Base-by-base conservation (phyloP, 2,888 invertebrate species). In the Dasypolia templi region DNA sequence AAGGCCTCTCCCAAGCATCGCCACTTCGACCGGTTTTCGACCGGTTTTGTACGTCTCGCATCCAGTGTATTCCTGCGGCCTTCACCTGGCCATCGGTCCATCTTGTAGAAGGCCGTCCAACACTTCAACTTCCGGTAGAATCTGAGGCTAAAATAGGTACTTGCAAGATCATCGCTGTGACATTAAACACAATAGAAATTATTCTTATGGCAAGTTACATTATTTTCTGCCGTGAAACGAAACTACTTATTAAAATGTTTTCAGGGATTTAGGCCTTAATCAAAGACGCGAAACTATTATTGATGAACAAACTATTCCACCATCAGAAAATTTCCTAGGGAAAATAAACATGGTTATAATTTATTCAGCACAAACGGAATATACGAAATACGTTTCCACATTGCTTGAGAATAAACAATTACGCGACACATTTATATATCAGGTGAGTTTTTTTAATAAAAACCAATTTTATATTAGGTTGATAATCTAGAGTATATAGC, bases 391-490 rank as follows among this genome's bases (percentile, higher is more conserved):
- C 82, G 78, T 81, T 1, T 96, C 96, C 80, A 86, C 91, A 3
- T 88, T 96, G n/a, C 82, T 90, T 5, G 93, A 96, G 62, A 89
- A 92, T 75, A 94, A 96, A 32, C 64, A 87, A 63, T 94, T 97
- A 76, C 91, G 91, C 5, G 97, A 97, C 81, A 97, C 97, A 0
- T 96, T 97, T 81, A 96, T 97, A 87, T 97, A 95, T 86, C 93
- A 96, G 91, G 96, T 95, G 42, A 4, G 35, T 12, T 0, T n/a
- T 49, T n/a, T 51, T n/a, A 42, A 14, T 26, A 17, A 42, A 32
- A 49, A 32, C 1, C 22, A n/a, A 11, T 61, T 53, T 17, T 46
- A 26, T 19, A n/a, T 29, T 32, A 11, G n/a, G 3, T 14, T 7
- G 1, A 11, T 67, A 7, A n/a, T n/a, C n/a, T n/a, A n/a, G n/a